Percentiles rank a stretch among this genome's conserved stretches.
Conservation (phyloP, 2,888 invertebrate genomes). For the Aromia moschata region DNA sequence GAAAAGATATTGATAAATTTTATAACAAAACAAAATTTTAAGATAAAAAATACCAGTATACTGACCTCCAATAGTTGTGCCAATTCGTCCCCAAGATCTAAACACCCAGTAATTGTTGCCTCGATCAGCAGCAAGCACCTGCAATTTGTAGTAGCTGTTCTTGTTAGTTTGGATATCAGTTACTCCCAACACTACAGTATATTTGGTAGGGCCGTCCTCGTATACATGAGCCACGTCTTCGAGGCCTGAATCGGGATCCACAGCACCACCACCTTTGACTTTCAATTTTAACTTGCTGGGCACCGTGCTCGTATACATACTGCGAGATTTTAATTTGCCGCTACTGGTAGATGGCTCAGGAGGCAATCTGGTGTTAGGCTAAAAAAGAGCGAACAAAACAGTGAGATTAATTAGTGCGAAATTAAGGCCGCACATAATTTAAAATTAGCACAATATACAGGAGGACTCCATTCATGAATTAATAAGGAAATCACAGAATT, state of each 20-base stretch:
- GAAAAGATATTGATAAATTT: too few relatives aligned
- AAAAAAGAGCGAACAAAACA: too few relatives aligned
- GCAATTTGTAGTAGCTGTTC: slow-evolving; percentile 96
- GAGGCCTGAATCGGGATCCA: slow-evolving; percentile 90
- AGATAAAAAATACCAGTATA: slow-evolving; percentile 11
- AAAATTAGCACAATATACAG: too few relatives aligned
- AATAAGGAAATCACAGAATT: too few relatives aligned
- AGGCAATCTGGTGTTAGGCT: slow-evolving; percentile 58
- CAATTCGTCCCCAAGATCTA: slow-evolving; percentile 95
- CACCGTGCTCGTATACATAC: slow-evolving; percentile 64
- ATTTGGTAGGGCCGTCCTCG: slow-evolving; percentile 68
- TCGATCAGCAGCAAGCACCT: slow-evolving; percentile 82
- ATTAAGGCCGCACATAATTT: too few relatives aligned
- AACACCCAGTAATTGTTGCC: slow-evolving; percentile 67
- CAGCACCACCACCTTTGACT: slow-evolving; percentile 84
- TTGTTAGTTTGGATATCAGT: slow-evolving; percentile 88
- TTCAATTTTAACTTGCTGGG: slow-evolving; percentile 73
- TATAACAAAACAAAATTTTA: too few relatives aligned
- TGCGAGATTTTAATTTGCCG: slow-evolving; percentile 56
- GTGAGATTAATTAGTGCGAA: too few relatives aligned
- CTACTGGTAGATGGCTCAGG: slow-evolving; percentile 48
- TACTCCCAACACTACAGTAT: slow-evolving; percentile 81
- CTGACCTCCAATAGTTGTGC: slow-evolving; percentile 87
- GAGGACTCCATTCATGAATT: too few relatives aligned
- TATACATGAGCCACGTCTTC: slow-evolving; percentile 84